Evolutionary conservation across 2,797 vertebrate species (phyloP).

Genomic region (Poeciliopsis turneri): DNA sequence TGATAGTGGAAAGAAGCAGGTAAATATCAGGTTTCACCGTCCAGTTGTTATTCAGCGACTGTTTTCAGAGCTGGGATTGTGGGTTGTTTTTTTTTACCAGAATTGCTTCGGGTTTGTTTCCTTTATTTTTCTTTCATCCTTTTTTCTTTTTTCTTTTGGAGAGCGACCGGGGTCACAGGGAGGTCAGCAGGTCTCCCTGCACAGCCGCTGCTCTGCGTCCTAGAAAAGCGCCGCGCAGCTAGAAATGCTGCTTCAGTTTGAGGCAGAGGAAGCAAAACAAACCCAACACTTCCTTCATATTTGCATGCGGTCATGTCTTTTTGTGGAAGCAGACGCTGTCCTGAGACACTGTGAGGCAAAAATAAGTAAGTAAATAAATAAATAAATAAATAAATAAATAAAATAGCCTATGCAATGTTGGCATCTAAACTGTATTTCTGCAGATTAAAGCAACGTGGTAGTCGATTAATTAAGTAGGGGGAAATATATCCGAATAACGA

Average conservation of each 20-base stretch:
- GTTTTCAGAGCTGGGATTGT: slow-evolving; percentile 45
- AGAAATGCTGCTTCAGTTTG: background rate
- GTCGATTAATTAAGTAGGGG: background rate
- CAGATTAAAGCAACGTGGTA: background rate
- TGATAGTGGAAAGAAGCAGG: background rate
- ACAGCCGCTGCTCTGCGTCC: slow-evolving; percentile 15
- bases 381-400: too few relatives aligned
- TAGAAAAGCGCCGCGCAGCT: slow-evolving; percentile 6
- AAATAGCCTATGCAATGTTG: too few relatives aligned
- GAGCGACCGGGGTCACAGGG: slow-evolving; percentile 74
- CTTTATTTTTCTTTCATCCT: slow-evolving; percentile 24
- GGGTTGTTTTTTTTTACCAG: slow-evolving; percentile 22
- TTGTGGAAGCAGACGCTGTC: background rate
- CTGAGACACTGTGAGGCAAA: too few relatives aligned
- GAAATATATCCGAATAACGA: background rate
- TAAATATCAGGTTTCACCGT: background rate
- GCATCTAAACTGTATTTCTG: too few relatives aligned
- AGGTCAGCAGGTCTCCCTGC: slow-evolving; percentile 73
- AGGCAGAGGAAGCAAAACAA: background rate
- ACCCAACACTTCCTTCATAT: too few relatives aligned
- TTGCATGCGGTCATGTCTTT: background rate
- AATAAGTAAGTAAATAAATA: too few relatives aligned
- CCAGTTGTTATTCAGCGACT: background rate
- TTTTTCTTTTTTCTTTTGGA: slow-evolving; percentile 14
- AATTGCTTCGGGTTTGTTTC: slow-evolving; percentile 18